phyloP scores from a whole-genome alignment of 2,888 invertebrate species.

The Aleiodes alternator region DNA sequence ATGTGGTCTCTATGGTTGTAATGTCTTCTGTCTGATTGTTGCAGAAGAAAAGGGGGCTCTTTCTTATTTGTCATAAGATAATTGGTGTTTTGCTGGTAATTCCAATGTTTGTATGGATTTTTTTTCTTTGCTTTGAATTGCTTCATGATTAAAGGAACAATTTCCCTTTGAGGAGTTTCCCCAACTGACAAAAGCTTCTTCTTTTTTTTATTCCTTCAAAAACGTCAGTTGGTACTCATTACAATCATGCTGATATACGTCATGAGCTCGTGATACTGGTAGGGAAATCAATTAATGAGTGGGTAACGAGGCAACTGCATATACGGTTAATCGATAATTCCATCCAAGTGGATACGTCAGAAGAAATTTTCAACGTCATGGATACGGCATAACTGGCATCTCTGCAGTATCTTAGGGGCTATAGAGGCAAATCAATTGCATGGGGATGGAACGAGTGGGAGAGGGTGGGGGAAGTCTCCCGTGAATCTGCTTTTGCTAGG shows the following conservation, averaged over 20 bases:
- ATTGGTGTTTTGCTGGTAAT: slow-evolving; percentile 67
- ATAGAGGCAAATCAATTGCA: slow-evolving; percentile 23
- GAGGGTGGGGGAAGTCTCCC: slow-evolving; percentile 41
- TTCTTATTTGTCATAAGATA: slow-evolving; percentile 66
- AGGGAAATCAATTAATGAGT: slow-evolving; percentile 28
- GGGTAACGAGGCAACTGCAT: slow-evolving; percentile 23
- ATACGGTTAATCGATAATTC: slow-evolving; percentile 34
- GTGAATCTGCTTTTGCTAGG: slow-evolving; percentile 49
- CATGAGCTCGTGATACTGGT: not conserved
- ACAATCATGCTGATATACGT: not conserved
- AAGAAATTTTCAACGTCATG: slow-evolving; percentile 24
- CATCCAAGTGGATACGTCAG: slow-evolving; percentile 24
- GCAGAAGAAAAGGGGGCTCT: slow-evolving; percentile 26
- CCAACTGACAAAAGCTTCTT: not conserved
- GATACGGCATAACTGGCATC: slow-evolving; percentile 21
- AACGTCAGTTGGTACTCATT: not conserved
- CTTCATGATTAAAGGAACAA: not conserved
- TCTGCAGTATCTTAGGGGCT: slow-evolving; percentile 11
- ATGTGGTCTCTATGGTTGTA: slow-evolving; percentile 17
- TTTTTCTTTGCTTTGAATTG: not conserved
- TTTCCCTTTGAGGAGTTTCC: not conserved
- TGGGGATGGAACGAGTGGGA: slow-evolving; percentile 6
- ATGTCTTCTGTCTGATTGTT: slow-evolving; percentile 31
- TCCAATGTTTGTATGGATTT: not conserved
- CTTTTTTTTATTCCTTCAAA: not conserved